Evolutionary conservation across 2,888 invertebrate genomes (phyloP).

Genomic region (Xestobium rufovillosum): DNA sequence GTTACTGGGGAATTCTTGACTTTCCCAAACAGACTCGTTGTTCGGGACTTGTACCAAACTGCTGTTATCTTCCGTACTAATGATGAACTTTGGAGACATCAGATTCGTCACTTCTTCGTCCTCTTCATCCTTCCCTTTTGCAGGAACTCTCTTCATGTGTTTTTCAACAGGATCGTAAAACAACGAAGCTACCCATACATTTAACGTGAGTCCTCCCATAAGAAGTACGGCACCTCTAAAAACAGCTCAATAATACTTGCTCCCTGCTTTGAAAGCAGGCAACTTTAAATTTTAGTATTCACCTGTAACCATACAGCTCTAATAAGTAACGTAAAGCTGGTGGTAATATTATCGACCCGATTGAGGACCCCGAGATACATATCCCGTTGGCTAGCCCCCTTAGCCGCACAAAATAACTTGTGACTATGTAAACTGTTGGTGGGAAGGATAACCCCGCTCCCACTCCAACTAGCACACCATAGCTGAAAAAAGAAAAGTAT

Average conservation of each 20-base stretch:
- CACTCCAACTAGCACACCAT: conserved; percentile 73
- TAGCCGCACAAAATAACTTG: conserved; percentile 72
- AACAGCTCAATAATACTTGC: conserved; percentile 27
- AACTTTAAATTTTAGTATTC: conserved; percentile 21
- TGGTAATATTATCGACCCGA: conserved; percentile 79
- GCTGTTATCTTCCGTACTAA: conserved; percentile 39
- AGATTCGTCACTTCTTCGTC: conserved; percentile 27
- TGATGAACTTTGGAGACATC: conserved; percentile 39
- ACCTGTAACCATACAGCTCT: conserved; percentile 70
- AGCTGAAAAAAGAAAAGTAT: conserved; percentile 57
- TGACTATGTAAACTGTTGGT: conserved; percentile 83
- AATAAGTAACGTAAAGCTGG: conserved; percentile 66
- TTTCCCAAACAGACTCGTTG: conserved; percentile 37
- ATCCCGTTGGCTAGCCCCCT: conserved; percentile 80
- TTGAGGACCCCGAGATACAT: conserved; percentile 81
- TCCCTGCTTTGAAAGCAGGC: conserved; percentile 9
- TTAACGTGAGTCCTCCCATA: conserved; percentile 73
- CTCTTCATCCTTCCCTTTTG: conserved; percentile 40
- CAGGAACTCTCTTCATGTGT: conserved; percentile 63
- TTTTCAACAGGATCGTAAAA: conserved; percentile 78
- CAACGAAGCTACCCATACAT: conserved; percentile 77
- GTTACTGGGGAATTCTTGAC: conserved; percentile 34
- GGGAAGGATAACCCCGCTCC: conserved; percentile 83
- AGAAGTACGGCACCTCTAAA: conserved; percentile 71
- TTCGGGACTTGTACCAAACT: conserved; percentile 36